Evolutionary conservation across 2,888 invertebrate genomes (phyloP).

Genomic region (Lepidonotus clava): DNA sequence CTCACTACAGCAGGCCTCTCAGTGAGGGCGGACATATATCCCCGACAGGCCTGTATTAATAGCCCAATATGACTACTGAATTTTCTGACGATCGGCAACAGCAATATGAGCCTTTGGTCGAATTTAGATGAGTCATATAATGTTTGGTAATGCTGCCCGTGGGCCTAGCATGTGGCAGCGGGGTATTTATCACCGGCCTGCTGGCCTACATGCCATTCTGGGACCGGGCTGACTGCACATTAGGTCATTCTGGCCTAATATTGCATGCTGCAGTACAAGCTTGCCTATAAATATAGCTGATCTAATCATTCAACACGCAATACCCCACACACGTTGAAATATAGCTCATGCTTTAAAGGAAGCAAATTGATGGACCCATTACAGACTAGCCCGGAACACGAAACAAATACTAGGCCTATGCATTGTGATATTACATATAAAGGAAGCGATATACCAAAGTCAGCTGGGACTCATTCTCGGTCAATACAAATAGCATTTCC

Average conservation of each 20-base stretch:
- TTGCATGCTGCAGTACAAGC: conserved; percentile 23
- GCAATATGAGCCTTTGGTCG: not conserved
- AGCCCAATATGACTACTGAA: not conserved
- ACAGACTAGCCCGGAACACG: no score
- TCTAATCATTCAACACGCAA: not conserved
- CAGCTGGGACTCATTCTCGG: no score
- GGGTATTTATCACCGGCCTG: conserved; percentile 16
- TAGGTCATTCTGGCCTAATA: not conserved
- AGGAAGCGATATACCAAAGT: no score
- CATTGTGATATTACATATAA: no score
- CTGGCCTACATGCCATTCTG: conserved; percentile 14
- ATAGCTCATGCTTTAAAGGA: no score
- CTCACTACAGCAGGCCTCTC: not conserved
- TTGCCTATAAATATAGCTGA: conserved; percentile 9
- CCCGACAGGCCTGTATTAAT: no score
- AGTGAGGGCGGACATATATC: no score
- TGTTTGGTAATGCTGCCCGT: not conserved
- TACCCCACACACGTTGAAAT: no score
- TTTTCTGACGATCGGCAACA: not conserved
- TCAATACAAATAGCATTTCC: not conserved
- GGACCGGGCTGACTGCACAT: not conserved
- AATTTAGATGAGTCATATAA: not conserved
- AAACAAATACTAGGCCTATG: no score
- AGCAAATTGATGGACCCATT: no score
- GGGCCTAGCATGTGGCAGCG: not conserved